Conservation (phyloP, 2,797 vertebrate species). For the Poeciliopsis presidionis region DNA sequence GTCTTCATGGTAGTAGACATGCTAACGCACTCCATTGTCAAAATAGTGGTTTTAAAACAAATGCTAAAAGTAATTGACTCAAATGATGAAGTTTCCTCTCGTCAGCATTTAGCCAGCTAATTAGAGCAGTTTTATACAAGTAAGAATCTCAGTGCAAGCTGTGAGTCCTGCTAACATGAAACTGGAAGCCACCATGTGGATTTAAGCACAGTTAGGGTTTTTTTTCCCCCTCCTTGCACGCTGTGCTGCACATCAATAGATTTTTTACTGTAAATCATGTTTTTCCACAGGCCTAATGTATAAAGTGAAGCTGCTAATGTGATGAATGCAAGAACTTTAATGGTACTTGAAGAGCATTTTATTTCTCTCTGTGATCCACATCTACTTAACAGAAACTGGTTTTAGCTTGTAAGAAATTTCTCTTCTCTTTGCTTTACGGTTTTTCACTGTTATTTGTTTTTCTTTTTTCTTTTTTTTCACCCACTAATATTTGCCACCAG, state of each 20-base stretch:
- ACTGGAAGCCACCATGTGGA: not conserved
- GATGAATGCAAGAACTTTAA: not conserved
- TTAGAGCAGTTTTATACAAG: not conserved
- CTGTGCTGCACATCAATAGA: not conserved
- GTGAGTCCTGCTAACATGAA: not conserved
- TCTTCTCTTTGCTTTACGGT: not conserved
- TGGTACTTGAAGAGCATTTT: not conserved
- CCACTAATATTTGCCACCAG: slow-evolving; percentile 11
- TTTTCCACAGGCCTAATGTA: not conserved
- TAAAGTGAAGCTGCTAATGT: not conserved
- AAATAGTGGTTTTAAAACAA: slow-evolving; percentile 1
- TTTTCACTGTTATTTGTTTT: not conserved
- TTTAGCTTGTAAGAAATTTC: not conserved
- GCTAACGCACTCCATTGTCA: not conserved
- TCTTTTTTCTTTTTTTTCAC: not conserved
- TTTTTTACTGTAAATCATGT: not conserved
- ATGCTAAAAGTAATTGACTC: not conserved
- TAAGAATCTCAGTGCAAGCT: not conserved
- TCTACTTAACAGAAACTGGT: not conserved
- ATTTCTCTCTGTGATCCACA: not conserved
- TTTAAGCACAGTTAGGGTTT: not conserved
- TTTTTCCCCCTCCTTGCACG: not conserved
- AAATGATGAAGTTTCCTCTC: slow-evolving; percentile 1
- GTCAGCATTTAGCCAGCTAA: not conserved
- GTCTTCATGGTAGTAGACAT: not conserved